These are phyloP conservation scores for Euzophera pinguis DNA, from an alignment of 2,888 invertebrate genomes.

Conservation along the genomic window DNA sequence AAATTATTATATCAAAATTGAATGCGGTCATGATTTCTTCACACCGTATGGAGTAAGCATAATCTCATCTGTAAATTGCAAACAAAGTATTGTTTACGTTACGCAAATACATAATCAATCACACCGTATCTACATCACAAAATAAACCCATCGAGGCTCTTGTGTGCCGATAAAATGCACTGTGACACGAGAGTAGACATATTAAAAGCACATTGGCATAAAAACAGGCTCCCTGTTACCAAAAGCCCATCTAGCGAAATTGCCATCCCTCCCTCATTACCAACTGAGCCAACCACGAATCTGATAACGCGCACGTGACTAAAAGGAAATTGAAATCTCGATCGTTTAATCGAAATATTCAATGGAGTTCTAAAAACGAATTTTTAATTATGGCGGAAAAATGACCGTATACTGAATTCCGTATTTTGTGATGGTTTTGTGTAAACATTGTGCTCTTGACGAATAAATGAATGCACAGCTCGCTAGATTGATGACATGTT, in stretches of 20 bases:
- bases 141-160: conserved; percentile 4
- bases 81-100: not conserved
- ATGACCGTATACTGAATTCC: not conserved
- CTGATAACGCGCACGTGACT: conserved; percentile 77
- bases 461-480: no score
- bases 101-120: conserved; percentile 8
- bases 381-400: conserved; percentile 42
- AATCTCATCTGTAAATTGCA: no score
- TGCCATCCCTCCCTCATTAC: conserved; percentile 77
- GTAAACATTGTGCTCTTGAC: not conserved
- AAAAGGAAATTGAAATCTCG: conserved; percentile 78
- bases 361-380: conserved; percentile 53
- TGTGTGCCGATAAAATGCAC: conserved; percentile 25
- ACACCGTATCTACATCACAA: conserved; percentile 1
- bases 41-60: no score
- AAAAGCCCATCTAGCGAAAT: conserved; percentile 75
- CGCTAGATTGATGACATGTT: no score
- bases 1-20: no score
- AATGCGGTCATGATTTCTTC: no score
- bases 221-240: conserved; percentile 63
- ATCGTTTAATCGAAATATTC: conserved; percentile 76
- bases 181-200: conserved; percentile 42
- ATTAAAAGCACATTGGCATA: conserved; percentile 67
- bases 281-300: conserved; percentile 70
- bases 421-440: conserved; percentile 8